A percentile compares a stretch with the other conserved stretches of the same genome.
These are phyloP conservation scores for Hippocampus kuda DNA, from an alignment of 2,797 vertebrate genomes.

Conservation along the genomic window DNA sequence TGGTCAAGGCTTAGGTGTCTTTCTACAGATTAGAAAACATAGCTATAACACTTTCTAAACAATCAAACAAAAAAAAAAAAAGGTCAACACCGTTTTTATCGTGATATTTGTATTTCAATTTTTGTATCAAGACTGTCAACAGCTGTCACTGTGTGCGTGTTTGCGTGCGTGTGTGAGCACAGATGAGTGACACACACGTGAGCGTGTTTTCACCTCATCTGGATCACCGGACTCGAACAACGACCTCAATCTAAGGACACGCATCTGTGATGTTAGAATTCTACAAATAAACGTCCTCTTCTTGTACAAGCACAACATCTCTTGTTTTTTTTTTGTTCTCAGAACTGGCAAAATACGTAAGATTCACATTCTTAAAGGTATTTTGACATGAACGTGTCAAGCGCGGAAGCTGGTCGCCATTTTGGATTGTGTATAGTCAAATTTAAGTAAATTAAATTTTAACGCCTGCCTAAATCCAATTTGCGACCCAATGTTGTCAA, in stretches of 20 bases:
- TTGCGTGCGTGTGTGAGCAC: slow-evolving; percentile 19
- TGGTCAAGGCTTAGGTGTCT: slow-evolving; percentile 60
- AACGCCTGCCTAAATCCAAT: no score
- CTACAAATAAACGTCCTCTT: slow-evolving; percentile 59
- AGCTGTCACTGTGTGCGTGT: slow-evolving; percentile 23
- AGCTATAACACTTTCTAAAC: slow-evolving; percentile 61
- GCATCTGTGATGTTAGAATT: slow-evolving; percentile 57
- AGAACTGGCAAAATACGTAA: background rate
- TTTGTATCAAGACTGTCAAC: slow-evolving; percentile 64
- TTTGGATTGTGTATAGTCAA: no score
- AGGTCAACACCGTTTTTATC: slow-evolving; percentile 58
- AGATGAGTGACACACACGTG: slow-evolving; percentile 50
- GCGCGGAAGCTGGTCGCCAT: no score
- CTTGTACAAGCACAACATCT: slow-evolving; percentile 47
- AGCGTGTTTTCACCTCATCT: slow-evolving; percentile 51
- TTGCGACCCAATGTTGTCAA: no score
- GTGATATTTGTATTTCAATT: slow-evolving; percentile 66
- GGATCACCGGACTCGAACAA: slow-evolving; percentile 53
- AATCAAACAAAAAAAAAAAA: slow-evolving; percentile 15
- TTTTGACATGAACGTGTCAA: no score
- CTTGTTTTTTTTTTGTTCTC: slow-evolving; percentile 19
- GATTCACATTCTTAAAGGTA: background rate
- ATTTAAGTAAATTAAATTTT: no score
- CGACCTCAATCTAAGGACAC: slow-evolving; percentile 38
- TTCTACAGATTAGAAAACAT: slow-evolving; percentile 65